phyloP scores from a whole-genome alignment of 2,888 invertebrate species.

The Andrena fulva region DNA sequence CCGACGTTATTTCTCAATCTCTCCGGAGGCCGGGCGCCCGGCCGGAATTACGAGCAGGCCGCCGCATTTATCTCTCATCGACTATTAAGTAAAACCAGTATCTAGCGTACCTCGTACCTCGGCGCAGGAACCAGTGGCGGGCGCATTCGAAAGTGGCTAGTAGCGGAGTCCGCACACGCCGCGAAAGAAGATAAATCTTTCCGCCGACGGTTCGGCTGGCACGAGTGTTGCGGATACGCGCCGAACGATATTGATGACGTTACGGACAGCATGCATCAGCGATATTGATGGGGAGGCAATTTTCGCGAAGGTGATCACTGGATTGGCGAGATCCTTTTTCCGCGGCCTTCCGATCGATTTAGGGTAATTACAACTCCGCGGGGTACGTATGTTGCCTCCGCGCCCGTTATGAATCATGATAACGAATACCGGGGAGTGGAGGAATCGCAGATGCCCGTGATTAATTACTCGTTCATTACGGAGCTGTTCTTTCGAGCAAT shows the following conservation, averaged over 20 bases:
- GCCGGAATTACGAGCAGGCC: conserved; percentile 25
- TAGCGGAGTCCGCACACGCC: no score
- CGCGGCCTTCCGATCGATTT: conserved; percentile 7
- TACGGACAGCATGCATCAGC: conserved; percentile 1
- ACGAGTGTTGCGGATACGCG: background rate
- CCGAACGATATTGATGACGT: conserved; percentile 25
- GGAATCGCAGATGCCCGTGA: background rate
- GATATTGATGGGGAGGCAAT: conserved; percentile 13
- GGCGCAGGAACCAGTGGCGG: background rate
- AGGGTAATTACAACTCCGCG: conserved; percentile 14
- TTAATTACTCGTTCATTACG: background rate
- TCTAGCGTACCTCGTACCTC: background rate
- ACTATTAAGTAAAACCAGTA: conserved; percentile 42
- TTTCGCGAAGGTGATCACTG: background rate
- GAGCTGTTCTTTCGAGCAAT: background rate
- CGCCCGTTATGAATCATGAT: background rate
- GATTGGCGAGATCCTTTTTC: background rate
- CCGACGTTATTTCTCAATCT: conserved; percentile 17
- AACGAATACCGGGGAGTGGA: background rate
- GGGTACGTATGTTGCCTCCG: background rate
- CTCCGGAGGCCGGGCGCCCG: background rate
- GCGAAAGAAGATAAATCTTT: conserved; percentile 40
- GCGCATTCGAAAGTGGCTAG: conserved; percentile 2
- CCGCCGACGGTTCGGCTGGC: background rate
- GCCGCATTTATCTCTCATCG: conserved; percentile 46